Evolutionary conservation across 2,113 vertebrate genomes (phyloP).

Genomic region (Jacana jacana): DNA sequence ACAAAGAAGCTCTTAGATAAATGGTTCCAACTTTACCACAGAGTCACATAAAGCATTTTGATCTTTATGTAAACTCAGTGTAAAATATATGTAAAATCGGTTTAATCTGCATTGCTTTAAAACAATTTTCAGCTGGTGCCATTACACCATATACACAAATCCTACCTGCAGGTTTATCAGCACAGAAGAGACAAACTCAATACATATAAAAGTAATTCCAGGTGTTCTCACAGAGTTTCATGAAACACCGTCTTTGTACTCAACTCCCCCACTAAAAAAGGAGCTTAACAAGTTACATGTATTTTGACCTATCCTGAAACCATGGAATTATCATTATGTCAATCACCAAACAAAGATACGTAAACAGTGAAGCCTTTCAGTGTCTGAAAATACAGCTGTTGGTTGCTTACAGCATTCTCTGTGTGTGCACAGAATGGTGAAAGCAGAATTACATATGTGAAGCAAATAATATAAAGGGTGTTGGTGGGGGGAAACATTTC

Average conservation of each 20-base stretch:
- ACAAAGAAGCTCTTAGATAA: too few species aligned
- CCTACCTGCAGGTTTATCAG: not conserved
- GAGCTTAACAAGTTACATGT: not conserved
- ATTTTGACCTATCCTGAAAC: not conserved
- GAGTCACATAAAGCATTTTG: too few species aligned
- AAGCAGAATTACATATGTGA: not conserved
- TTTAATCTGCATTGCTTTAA: too few species aligned
- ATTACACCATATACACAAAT: accelerated
- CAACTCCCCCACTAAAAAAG: not conserved
- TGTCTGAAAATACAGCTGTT: not conserved
- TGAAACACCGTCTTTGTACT: not conserved
- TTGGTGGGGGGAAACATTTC: not conserved
- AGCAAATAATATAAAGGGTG: not conserved
- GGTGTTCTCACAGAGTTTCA: not conserved
- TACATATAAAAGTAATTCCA: not conserved
- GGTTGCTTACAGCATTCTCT: not conserved
- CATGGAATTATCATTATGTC: not conserved
- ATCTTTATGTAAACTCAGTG: too few species aligned
- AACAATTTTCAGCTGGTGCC: too few species aligned
- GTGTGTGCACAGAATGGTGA: accelerated
- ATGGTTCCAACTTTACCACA: too few species aligned
- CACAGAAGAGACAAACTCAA: not conserved
- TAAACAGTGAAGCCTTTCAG: not conserved
- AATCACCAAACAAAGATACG: not conserved
- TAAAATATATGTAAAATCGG: too few species aligned